Conservation (phyloP, 1,140 invertebrate species). For the Pseudomyrmex sp. region DNA sequence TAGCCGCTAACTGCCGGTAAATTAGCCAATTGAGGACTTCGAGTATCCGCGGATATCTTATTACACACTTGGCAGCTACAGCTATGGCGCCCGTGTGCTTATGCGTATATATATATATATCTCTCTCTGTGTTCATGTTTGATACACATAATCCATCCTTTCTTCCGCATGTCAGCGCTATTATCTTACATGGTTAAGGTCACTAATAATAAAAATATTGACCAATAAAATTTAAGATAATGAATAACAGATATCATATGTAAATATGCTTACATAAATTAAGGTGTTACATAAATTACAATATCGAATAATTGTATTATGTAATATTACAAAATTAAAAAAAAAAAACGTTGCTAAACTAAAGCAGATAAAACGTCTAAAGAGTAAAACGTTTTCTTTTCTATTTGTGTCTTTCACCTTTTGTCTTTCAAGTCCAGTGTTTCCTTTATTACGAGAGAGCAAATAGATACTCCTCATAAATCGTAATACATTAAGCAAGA, state of each 20-base stretch:
- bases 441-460: background rate
- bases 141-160: constrained; percentile 75
- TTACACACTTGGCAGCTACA: constrained; percentile 84
- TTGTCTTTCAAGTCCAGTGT: background rate
- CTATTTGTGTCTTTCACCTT: background rate
- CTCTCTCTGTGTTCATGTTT: constrained; percentile 49
- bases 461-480: constrained; percentile 28
- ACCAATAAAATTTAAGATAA: constrained; percentile 6
- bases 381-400: background rate
- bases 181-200: constrained; percentile 27
- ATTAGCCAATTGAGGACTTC: constrained; percentile 86
- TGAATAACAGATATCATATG: background rate
- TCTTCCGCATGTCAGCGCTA: constrained; percentile 67
- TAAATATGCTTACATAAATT: background rate
- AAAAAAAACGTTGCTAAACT: background rate
- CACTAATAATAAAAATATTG: background rate
- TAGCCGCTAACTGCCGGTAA: constrained; percentile 85
- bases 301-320: background rate
- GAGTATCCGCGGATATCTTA: constrained; percentile 86
- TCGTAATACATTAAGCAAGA: constrained; percentile 47
- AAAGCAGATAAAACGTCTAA: too few relatives aligned
- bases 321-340: background rate
- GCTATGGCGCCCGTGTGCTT: constrained; percentile 81
- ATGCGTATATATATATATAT: constrained; percentile 42
- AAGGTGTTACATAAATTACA: background rate